Evolutionary conservation across 2,113 vertebrate genomes (phyloP), one percentile per base, ranked within the genome.

Genomic region (Oxyura jamaicensis): DNA sequence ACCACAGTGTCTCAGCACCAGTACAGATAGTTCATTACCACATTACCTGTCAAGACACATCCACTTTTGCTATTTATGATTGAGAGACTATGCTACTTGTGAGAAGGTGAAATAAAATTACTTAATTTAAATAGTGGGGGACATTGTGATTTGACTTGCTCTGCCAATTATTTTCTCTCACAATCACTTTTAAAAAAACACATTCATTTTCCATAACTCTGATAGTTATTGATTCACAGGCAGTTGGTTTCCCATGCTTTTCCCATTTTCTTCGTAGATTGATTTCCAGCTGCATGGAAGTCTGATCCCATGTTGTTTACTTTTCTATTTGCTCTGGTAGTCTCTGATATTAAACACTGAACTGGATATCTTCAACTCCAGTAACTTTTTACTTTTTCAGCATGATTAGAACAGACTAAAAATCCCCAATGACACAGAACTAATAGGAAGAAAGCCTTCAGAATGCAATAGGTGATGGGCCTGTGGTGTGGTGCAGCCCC

Each of bases 401-500:
- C 15, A 17, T 7, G 29, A 31, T 74, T 62, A 63, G 9, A 62
- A 66, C 4, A 77, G 29, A 33, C 22, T 21, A 66, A 46, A 66
- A 80, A 21, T 25, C 8, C 35, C 39, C 33, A 39, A 5, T 46
- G 10, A 25, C 23, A 7, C 13, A 44, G 16, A 67, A 1, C 16
- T 39, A 1, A 4, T 35, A 75, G 41, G 36, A 75, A 58, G 6
- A 15, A 10, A 81, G 6, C 3, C 3, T 65, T 65, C 18, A 67
- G 59, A 28, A 41, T 6, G 4, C 0, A 21, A 13, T 2, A 17
- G 6, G 8, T 10, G 23, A 17, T 10, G 46, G 11, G 9, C 22
- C 48, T 50, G 23, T 50, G 48, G 13, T 50, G 48, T 50, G 48
- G 22, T 13, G 22, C 22, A 25, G 48, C 22, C 48, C 22, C 22